Base-by-base conservation (phyloP, 1,140 invertebrate genomes). In the Venustaconcha ellipsiformis region DNA sequence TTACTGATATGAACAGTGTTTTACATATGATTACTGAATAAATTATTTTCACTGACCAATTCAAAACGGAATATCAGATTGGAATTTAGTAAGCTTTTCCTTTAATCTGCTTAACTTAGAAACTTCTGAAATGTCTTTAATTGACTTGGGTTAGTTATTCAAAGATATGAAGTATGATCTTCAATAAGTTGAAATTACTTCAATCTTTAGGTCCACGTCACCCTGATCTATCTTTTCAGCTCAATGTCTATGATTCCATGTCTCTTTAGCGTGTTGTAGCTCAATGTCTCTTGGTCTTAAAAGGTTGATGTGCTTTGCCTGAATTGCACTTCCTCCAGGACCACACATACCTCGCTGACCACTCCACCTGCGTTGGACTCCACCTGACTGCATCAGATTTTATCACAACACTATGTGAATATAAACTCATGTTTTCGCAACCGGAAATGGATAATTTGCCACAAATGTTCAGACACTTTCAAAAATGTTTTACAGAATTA, bases 221-320 rank as follows among this genome's bases (percentile, higher is more conserved):
- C 89, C 86, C 62, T 92, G 92, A 8, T 76, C 73, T 56, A 30
- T 70, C 3, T 17, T 55, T 14, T 68, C 67, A 57, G 58, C 8
- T 37, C 37, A 15, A 92, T 84, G 89, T 1, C 92, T 88, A 0
- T 96, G 96, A 86, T 94, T 95, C 96, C 96, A 99, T 0, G 96
- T 96, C 90, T 97, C 96, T 81, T 96, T 94, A 23, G 93, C 92
- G 84, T 95, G 94, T 84, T 95, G 94, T 1, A 98, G 89, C 88
- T 96, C 95, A 0, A 97, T 94, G 78, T 97, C 80, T 57, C 78
- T 78, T 58, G 65, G 67, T 58, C 84, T 82, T 6, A 79, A 84
- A 2, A 95, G 93, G 66, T 93, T 94, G 0, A 96, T 89, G 83
- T 94, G 92, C 79, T 94, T 94, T 76, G 93, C 88, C 72, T 89